Base-by-base conservation (phyloP, 2,888 invertebrate genomes). In the Toxonevra muliebris region DNA sequence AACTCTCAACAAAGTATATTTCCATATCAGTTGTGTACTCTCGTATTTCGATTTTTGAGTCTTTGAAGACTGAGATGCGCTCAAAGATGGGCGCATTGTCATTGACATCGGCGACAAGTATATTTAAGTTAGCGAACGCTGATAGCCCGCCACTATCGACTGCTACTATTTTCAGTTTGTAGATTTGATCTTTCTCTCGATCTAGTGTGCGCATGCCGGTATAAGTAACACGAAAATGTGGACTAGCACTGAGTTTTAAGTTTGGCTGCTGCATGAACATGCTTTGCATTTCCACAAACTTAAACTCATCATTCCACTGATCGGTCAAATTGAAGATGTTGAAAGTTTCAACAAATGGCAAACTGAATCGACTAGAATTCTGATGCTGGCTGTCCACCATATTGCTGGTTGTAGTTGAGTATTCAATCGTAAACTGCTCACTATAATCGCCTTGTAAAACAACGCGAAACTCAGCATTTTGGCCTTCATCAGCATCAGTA, bases 61-160 rank as follows among this genome's bases (percentile, higher is more conserved):
- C 90, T 61, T 90, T 87, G 5, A 91, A 89, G 48, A 94, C 89
- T 0, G 90, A 87, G 75, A 94, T 89, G 78, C 92, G 90, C 65
- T 88, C 88, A 75, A 92, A 93, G 61, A 87, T 86, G 0, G 94
- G 94, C 13, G 89, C 80, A 81, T 94, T 94, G 79, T 95, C 95
- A 78, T 96, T 96, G 78, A 91, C 91, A 80, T 96, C 96, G 5
- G 90, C 88, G 30, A 95, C 85, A 0, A 86, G 87, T 55, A 96
- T 89, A 1, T 88, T 90, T 10, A 96, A 81, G 76, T 90, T 89
- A 0, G 92, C 91, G 81, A 92, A 91, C 1, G 92, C 91, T 59
- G 89, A 90, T 12, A 95, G 82, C 54, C 93, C 93, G 9, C 93
- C 93, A 80, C 87, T 89, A 76, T 94, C 94, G 75, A 89, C 89